Conservation (phyloP, 2,888 invertebrate genomes). For the Antheraea yamamai region DNA sequence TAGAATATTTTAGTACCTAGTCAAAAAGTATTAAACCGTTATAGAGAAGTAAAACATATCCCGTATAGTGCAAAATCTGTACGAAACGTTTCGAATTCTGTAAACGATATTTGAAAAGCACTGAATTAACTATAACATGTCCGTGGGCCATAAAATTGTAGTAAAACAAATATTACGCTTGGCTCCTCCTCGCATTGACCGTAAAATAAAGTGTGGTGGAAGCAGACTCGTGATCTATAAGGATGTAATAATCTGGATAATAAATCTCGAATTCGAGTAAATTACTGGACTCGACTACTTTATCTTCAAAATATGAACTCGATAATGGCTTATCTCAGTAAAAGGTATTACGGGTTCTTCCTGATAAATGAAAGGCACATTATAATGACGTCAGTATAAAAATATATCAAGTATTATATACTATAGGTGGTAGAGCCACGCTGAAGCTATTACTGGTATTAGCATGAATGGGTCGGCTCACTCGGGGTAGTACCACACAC, state of each 20-base stretch:
- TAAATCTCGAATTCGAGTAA: conserved; percentile 18
- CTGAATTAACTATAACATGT: conserved; percentile 18
- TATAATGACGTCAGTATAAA: too few species aligned
- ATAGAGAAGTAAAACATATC: not conserved
- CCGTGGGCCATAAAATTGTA: conserved; percentile 19
- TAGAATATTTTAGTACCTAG: too few species aligned
- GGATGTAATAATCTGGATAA: conserved; percentile 17
- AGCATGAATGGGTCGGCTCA: too few species aligned
- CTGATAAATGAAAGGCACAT: not conserved
- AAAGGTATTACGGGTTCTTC: not conserved
- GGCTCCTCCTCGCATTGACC: conserved; percentile 4
- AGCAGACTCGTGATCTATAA: not conserved
- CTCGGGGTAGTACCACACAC: too few species aligned
- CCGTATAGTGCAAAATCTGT: not conserved
- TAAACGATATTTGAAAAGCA: conserved; percentile 8
- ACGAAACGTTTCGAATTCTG: not conserved
- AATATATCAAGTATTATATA: too few species aligned
- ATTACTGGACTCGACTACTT: conserved; percentile 14
- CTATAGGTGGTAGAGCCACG: too few species aligned
- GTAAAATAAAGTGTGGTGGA: conserved; percentile 17
- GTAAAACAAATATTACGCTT: conserved; percentile 16
- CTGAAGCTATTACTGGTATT: too few species aligned
- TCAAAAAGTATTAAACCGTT: too few species aligned
- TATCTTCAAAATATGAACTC: conserved; percentile 9
- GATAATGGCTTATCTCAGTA: not conserved